phyloP scores from a whole-genome alignment of 2,888 invertebrate genomes.

The Hypolimnas misippus region DNA sequence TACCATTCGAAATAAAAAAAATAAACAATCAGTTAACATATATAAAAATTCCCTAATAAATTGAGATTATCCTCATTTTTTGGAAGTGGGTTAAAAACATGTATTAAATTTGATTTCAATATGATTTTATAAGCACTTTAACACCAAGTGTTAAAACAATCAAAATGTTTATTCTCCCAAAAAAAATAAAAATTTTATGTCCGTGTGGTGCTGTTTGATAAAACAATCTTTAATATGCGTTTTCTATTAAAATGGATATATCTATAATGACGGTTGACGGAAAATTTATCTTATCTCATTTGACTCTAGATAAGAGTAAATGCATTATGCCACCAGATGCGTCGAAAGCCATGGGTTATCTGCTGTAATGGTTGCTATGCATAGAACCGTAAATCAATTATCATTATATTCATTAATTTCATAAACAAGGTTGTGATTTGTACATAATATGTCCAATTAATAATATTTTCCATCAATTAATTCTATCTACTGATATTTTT shows the following conservation, averaged over 20 bases:
- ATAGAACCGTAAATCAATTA: slow-evolving; percentile 25
- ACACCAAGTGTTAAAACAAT: too few relatives aligned
- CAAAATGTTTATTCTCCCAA: too few relatives aligned
- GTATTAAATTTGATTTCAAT: too few relatives aligned
- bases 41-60: too few relatives aligned
- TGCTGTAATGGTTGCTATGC: slow-evolving; percentile 54
- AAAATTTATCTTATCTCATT: slow-evolving; percentile 69
- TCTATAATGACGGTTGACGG: slow-evolving; percentile 46
- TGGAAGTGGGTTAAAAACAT: too few relatives aligned
- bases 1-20: too few relatives aligned
- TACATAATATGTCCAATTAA: slow-evolving; percentile 1
- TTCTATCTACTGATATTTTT: not conserved
- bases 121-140: too few relatives aligned
- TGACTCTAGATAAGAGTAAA: slow-evolving; percentile 52
- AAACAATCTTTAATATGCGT: not conserved
- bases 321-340: slow-evolving; percentile 53
- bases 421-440: not conserved
- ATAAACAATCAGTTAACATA: too few relatives aligned
- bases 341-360: slow-evolving; percentile 56
- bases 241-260: not conserved
- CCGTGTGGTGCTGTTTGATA: not conserved
- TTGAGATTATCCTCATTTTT: too few relatives aligned
- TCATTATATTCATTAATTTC: not conserved
- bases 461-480: not conserved
- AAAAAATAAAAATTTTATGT: too few relatives aligned